These are phyloP conservation scores for Ommatoiulus sabulosus DNA, from an alignment of 2,888 invertebrate species.

Conservation along the genomic window DNA sequence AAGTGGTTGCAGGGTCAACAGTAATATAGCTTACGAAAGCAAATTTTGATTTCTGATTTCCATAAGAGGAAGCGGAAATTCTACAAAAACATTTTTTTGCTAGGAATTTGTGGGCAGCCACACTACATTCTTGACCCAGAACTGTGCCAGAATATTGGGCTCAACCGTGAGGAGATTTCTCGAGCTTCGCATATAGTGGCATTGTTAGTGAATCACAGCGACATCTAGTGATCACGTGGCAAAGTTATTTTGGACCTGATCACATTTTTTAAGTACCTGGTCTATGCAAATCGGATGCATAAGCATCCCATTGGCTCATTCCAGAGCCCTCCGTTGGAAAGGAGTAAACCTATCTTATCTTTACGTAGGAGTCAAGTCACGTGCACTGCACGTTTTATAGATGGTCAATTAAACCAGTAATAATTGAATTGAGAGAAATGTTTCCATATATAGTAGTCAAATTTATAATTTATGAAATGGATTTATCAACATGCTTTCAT, in stretches of 20 bases:
- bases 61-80: slow-evolving; percentile 1
- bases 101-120: not conserved
- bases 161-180: not conserved
- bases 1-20: not conserved
- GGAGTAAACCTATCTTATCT: too few species aligned
- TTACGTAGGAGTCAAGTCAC: not conserved
- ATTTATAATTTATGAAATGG: not conserved
- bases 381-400: not conserved
- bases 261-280: too few species aligned
- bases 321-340: too few species aligned
- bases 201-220: not conserved
- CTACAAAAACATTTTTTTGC: not conserved
- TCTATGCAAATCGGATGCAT: too few species aligned
- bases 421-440: too few species aligned
- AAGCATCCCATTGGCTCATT: too few species aligned
- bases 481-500: not conserved
- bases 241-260: not conserved
- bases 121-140: not conserved
- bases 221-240: not conserved
- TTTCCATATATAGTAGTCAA: too few species aligned
- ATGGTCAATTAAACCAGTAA: too few species aligned
- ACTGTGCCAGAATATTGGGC: not conserved
- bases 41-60: slow-evolving; percentile 1
- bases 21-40: not conserved
- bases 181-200: not conserved